Percentiles rank a stretch among this genome's conserved stretches.
phyloP scores from a whole-genome alignment of 2,888 invertebrate species.

The Xylota sylvarum region DNA sequence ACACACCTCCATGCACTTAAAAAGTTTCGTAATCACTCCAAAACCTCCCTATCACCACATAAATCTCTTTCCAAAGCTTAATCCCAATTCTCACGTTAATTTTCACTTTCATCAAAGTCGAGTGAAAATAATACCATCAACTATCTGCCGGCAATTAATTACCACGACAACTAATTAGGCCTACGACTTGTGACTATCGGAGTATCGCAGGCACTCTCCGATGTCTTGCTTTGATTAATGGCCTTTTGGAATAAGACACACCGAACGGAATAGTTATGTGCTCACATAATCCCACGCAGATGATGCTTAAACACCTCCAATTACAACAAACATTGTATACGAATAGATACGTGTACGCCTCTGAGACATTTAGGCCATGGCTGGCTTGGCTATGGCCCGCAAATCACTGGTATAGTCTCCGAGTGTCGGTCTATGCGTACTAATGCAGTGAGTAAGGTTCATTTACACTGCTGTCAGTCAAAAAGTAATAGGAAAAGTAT shows the following conservation, averaged over 20 bases:
- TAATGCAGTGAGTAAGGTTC: constrained; percentile 43
- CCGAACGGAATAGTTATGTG: constrained; percentile 27
- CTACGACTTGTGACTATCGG: constrained; percentile 59
- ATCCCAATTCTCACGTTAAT: constrained; percentile 31
- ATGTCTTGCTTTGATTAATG: constrained; percentile 62
- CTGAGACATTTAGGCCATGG: constrained; percentile 66
- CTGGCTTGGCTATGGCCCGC: constrained; percentile 39
- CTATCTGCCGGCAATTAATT: constrained; percentile 61
- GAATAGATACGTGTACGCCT: constrained; percentile 2
- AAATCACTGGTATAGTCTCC: constrained; percentile 44
- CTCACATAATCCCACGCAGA: constrained; percentile 65
- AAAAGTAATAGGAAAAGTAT: constrained; percentile 1
- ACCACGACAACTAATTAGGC: constrained; percentile 67
- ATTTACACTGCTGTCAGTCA: constrained; percentile 56
- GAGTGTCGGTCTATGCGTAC: constrained; percentile 31
- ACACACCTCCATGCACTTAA: constrained; percentile 17
- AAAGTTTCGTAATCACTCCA: not conserved
- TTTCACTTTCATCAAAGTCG: constrained; percentile 54
- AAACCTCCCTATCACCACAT: not conserved
- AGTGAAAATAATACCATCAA: constrained; percentile 60
- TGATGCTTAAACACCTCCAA: constrained; percentile 68
- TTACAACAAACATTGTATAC: constrained; percentile 34
- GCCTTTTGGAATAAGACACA: constrained; percentile 32
- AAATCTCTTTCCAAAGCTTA: constrained; percentile 29
- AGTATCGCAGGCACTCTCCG: constrained; percentile 39